Base-by-base conservation (phyloP, 2,888 invertebrate species). In the Pyrgus malvae region DNA sequence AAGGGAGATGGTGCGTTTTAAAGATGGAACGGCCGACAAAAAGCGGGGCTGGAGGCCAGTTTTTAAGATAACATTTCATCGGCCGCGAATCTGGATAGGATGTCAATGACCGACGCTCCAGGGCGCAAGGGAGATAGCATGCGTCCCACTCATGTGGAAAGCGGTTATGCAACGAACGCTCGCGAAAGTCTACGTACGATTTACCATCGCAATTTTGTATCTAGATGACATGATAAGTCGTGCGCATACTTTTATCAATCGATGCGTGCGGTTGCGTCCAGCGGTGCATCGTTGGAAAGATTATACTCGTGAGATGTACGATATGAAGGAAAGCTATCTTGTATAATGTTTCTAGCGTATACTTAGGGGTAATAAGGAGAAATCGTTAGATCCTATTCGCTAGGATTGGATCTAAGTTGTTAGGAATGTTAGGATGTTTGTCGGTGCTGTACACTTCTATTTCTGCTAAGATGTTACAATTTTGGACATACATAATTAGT, bases 161-260 rank as follows among this genome's bases (percentile, higher is more conserved):
- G 87, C 85, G 80, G 85, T 87, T 87, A 88, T 83, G 87, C 83
- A 87, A 88, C 81, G 75, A 46, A 33, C 70, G 75, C 76, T 78
- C 80, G 85, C 81, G 87, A 86, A 83, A 85, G 83, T 81, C 63
- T 61, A 63, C 64, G 40, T 46, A 54, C 53, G 45, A 40, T 40
- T 45, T 46, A 46, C 53, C 53, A 54, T 70, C 66, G 69, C 76
- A 66, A 55, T 68, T 73, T 72, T 70, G 72, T 72, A 80, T 78
- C 78, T 75, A 75, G 78, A 80, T 77, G 76, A 76, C 66, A 69
- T 64, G 67, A 69, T 69, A 69, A 68, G 46, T 54, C 48, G 40
- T 48, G 54, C 45, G 50, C 48, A 55, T 49, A 54, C 45, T 54
- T 54, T 54, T 54, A 54, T 54, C 53, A 54, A 54, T 54, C 53